Percentiles rank a stretch among this genome's conserved stretches.
Evolutionary conservation across 2,113 vertebrate genomes (phyloP).

Genomic region (Nyctereutes procyonoides): DNA sequence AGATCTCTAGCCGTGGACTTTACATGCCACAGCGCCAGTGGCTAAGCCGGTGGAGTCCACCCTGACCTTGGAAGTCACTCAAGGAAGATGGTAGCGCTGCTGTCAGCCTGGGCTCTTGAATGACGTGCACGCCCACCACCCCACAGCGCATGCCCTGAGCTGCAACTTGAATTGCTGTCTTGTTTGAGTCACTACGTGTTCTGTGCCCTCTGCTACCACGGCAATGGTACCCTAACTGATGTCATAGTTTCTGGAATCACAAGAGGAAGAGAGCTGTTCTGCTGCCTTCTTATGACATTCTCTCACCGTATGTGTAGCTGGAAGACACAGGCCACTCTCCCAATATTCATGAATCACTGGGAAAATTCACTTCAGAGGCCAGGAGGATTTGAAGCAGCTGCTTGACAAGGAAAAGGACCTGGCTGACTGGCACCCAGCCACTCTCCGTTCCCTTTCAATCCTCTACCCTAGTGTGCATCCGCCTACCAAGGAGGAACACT

Average conservation of each 20-base stretch:
- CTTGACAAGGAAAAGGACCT: neutral
- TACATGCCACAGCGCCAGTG: neutral
- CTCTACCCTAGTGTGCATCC: accelerated
- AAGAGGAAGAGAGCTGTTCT: no score
- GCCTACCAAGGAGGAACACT: no score
- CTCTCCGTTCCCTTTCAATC: accelerated
- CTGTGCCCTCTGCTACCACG: no score
- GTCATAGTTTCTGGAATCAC: no score
- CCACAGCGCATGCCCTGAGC: neutral
- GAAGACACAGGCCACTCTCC: no score
- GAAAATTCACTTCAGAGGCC: neutral
- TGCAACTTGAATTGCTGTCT: no score
- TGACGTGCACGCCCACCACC: accelerated
- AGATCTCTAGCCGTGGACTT: neutral
- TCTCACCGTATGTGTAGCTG: no score
- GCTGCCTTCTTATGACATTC: no score
- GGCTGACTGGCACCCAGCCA: no score
- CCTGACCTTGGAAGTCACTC: neutral
- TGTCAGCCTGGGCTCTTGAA: neutral
- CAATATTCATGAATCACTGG: neutral
- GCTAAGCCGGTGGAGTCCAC: neutral
- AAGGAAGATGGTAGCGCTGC: accelerated
- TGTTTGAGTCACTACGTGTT: no score
- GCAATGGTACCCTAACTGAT: no score
- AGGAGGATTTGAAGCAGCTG: neutral